Percentiles rank a stretch among this genome's conserved stretches.
Conservation (phyloP, 2,797 vertebrate genomes). For the Carapus acus region DNA sequence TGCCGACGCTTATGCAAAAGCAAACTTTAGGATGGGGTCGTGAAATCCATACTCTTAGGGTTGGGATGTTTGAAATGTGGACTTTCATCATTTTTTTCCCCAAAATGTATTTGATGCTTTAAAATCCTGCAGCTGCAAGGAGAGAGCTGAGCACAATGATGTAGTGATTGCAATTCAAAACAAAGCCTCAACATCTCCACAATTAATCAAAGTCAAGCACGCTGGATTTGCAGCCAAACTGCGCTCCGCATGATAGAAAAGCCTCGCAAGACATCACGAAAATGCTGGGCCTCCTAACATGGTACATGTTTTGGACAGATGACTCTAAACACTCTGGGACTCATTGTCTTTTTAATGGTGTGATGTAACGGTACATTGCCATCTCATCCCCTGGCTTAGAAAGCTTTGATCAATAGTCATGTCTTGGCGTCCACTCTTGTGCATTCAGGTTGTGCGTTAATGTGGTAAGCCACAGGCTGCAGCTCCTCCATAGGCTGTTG, state of each 20-base stretch:
- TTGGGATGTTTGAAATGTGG: constrained; percentile 3
- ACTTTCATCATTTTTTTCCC: constrained; percentile 9
- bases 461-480: constrained; percentile 59
- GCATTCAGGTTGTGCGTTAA: constrained; percentile 52
- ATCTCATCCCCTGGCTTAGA: constrained; percentile 37
- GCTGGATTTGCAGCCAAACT: constrained; percentile 9
- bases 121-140: constrained; percentile 7
- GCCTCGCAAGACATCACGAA: constrained; percentile 27
- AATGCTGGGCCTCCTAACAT: constrained; percentile 23
- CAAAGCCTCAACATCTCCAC: constrained; percentile 20
- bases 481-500: constrained; percentile 45
- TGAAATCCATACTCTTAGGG: constrained; percentile 10
- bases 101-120: constrained; percentile 17
- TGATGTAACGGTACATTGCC: constrained; percentile 32
- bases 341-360: constrained; percentile 31
- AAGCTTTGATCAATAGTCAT: constrained; percentile 44
- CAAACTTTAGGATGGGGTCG: not conserved
- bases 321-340: constrained; percentile 24
- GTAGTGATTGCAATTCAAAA: constrained; percentile 32
- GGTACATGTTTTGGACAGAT: constrained; percentile 25
- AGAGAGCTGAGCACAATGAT: constrained; percentile 16
- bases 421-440: constrained; percentile 22
- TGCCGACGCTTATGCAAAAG: constrained; percentile 3
- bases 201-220: constrained; percentile 32
- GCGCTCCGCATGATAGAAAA: constrained; percentile 4